phyloP scores from a whole-genome alignment of 1,140 invertebrate genomes.

The Diploscapter pachys region DNA sequence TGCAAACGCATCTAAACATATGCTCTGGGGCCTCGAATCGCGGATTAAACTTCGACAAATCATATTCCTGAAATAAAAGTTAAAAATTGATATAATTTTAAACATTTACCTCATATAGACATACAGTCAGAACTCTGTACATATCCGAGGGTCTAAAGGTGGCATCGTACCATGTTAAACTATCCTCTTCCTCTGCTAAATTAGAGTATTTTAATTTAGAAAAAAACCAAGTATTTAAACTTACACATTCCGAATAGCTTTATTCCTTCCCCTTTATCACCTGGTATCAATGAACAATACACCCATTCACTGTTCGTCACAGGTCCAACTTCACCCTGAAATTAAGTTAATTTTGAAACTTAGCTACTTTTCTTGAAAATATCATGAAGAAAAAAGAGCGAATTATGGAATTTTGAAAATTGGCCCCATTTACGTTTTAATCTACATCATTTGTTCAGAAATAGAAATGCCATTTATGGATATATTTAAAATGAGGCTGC shows the following conservation, averaged over 20 bases:
- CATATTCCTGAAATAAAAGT: slow-evolving; percentile 29
- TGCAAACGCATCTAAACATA: slow-evolving; percentile 32
- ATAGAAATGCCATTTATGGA: no score
- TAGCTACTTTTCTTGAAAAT: not conserved
- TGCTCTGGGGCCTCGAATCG: slow-evolving; percentile 24
- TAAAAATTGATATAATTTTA: not conserved
- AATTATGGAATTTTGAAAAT: no score
- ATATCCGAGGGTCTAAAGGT: slow-evolving; percentile 26
- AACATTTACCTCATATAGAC: slow-evolving; percentile 21
- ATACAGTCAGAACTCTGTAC: slow-evolving; percentile 31
- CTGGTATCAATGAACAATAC: slow-evolving; percentile 28
- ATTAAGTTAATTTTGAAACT: slow-evolving; percentile 10
- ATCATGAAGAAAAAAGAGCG: no score
- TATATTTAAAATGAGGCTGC: no score
- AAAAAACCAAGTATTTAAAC: not conserved
- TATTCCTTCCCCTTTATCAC: slow-evolving; percentile 3
- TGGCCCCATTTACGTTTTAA: no score
- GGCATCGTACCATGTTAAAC: slow-evolving; percentile 21
- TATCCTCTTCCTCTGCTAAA: slow-evolving; percentile 27
- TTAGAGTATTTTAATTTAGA: not conserved
- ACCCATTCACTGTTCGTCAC: slow-evolving; percentile 21
- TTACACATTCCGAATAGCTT: slow-evolving; percentile 22
- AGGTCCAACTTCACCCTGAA: slow-evolving; percentile 17
- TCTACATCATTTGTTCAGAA: no score
- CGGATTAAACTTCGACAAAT: slow-evolving; percentile 19